Evolutionary conservation across 2,797 vertebrate species (phyloP).

Genomic region (Rallus crepitans): DNA sequence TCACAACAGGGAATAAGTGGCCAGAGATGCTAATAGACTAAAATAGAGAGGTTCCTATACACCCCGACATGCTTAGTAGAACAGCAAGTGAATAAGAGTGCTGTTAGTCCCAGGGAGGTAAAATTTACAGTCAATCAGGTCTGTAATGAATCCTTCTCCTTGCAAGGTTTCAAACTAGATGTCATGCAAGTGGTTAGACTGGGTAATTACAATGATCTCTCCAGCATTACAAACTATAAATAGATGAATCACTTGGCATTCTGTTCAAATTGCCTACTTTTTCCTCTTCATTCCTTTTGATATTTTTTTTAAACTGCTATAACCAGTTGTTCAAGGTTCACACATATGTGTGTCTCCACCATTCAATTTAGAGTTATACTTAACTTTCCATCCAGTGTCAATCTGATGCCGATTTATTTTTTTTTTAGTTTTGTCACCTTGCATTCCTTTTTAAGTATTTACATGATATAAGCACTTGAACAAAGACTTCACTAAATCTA

Average conservation of each 20-base stretch:
- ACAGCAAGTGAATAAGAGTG: neutral
- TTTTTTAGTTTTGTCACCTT: neutral
- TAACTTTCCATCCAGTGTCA: neutral
- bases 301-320: neutral
- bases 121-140: neutral
- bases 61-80: neutral
- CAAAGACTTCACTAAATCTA: neutral
- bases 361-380: neutral
- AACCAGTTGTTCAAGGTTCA: neutral
- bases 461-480: neutral
- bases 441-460: neutral
- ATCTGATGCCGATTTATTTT: neutral
- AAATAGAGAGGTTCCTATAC: neutral
- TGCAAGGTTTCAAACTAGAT: neutral
- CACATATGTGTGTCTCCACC: neutral
- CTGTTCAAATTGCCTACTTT: neutral
- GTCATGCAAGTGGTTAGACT: neutral
- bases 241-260: neutral
- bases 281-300: neutral
- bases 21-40: neutral
- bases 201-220: neutral
- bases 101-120: neutral
- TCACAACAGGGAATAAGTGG: neutral
- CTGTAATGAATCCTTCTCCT: neutral
- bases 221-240: neutral